Evolutionary conservation across 1,140 invertebrate species (phyloP).

Genomic region (Augochlora pura): DNA sequence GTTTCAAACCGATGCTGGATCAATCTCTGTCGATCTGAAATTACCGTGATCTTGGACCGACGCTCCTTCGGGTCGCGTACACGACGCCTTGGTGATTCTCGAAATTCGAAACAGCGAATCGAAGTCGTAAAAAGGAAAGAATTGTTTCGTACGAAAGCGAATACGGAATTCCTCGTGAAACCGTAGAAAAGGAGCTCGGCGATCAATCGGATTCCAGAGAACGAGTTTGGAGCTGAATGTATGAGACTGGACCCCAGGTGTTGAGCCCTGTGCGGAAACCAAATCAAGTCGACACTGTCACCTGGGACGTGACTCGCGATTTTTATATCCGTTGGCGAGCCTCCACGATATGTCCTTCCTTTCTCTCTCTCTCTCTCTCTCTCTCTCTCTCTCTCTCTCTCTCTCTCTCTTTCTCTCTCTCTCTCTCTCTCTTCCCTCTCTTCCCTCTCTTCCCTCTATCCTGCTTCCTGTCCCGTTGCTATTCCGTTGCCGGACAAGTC

Average conservation of each 20-base stretch:
- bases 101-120: no score
- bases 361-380: not conserved
- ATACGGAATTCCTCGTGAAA: no score
- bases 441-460: not conserved
- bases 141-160: no score
- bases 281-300: slow-evolving; percentile 81
- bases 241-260: slow-evolving; percentile 80
- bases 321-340: slow-evolving; percentile 62
- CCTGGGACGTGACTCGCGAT: slow-evolving; percentile 80
- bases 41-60: no score
- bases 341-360: slow-evolving; percentile 9
- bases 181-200: not conserved
- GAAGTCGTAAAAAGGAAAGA: no score
- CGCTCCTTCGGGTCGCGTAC: no score
- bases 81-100: no score
- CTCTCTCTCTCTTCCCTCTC: not conserved
- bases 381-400: not conserved
- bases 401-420: not conserved
- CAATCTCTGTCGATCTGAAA: not conserved
- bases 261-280: slow-evolving; percentile 82
- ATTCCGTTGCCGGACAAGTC: no score
- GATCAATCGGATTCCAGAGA: slow-evolving; percentile 40
- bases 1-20: slow-evolving; percentile 62
- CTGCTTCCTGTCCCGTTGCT: not conserved
- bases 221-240: slow-evolving; percentile 76